Evolutionary conservation across 2,888 invertebrate genomes (phyloP), one percentile per base, ranked within the genome.

Genomic region (Eristalis intricaria): DNA sequence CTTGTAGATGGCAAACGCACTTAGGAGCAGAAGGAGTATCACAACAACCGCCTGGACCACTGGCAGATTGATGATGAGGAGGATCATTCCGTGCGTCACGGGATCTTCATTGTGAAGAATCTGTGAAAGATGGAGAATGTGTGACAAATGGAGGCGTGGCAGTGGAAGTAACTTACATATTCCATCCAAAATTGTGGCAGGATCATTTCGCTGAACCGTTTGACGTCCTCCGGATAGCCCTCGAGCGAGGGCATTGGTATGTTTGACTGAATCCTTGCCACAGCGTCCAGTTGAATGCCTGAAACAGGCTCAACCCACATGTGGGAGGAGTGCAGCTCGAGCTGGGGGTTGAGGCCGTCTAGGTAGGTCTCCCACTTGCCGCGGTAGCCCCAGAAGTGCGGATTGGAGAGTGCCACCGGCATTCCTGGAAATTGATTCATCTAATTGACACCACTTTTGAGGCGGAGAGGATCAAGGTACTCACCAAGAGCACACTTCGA

Each of bases 151-250:
- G 1, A 15, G 26, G 26, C 2, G 2, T 26, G 1, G 32, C 8
- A 32, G 15, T 32, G 11, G 1, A 1, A 0, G 22, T 4, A 4
- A 32, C 88, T 95, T 92, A 96, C 96, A 91, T 95, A 95, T 95
- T 96, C 96, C 4, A 94, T 93, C 96, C 96, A 96, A 89, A 95
- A 95, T 90, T 96, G 92, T 0, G 96, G 96, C 58, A 96, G 88
- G 0, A 95, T 91, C 50, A 94, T 93, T 83, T 95, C 94, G 32
- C 95, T 95, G 84, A 96, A 95, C 85, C 91, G 93, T 19, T 38
- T 70, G 19, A 89, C 56, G 23, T 79, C 68, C 2, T 66, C 13
- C 1, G 84, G 77, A 32, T 70, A 78, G 23, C 93, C 77, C 63
- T 94, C 93, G 29, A 88, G 19, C 0, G 58, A 23, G 3, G 83